Percentiles rank a stretch among this genome's conserved stretches.
These are phyloP conservation scores for Tamandua tetradactyla DNA, from an alignment of 2,797 vertebrate species.

Conservation along the genomic window DNA sequence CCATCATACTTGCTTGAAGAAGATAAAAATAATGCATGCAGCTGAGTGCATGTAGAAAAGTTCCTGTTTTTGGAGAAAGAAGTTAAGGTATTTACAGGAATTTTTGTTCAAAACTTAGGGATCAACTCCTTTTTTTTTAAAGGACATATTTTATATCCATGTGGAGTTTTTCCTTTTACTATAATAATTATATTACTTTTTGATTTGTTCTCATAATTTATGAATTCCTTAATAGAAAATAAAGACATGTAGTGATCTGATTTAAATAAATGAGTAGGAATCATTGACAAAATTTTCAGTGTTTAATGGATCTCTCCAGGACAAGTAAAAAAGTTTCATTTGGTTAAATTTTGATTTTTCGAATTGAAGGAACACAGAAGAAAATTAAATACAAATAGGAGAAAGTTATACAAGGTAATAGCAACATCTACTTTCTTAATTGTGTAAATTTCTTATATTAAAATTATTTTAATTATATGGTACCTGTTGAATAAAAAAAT, in stretches of 20 bases:
- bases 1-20: background rate
- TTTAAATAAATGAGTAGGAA: background rate
- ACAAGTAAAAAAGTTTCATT: background rate
- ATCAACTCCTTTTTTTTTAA: background rate
- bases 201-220: slow-evolving; percentile 55
- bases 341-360: slow-evolving; percentile 1
- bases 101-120: slow-evolving; percentile 27
- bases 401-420: background rate
- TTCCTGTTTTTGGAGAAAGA: background rate
- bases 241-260: background rate
- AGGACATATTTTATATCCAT: slow-evolving; percentile 16
- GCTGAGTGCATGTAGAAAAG: background rate
- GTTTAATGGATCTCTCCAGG: background rate
- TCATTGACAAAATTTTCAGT: slow-evolving; percentile 9
- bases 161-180: background rate
- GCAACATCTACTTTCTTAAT: background rate
- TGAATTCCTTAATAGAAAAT: slow-evolving; percentile 66
- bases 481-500: background rate
- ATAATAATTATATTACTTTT: background rate
- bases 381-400: background rate
- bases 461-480: background rate
- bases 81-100: background rate
- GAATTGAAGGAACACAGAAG: background rate
- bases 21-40: background rate
- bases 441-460: background rate